Conservation (phyloP, 2,797 vertebrate genomes). For the Phataginus tricuspis region DNA sequence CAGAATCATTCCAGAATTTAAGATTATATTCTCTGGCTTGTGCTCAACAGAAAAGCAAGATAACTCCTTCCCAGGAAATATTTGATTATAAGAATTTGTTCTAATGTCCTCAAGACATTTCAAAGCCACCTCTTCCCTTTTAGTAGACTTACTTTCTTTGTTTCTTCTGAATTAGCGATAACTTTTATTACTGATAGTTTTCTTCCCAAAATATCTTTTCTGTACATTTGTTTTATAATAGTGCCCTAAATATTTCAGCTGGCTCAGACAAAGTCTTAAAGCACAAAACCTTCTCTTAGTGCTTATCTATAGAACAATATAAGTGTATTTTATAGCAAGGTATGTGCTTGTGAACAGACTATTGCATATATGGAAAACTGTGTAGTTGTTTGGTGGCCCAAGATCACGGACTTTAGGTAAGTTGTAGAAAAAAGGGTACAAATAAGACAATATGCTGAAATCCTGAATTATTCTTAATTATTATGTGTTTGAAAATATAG, state of each 20-base stretch:
- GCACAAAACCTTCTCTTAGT: background rate
- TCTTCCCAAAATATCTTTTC: background rate
- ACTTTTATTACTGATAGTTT: background rate
- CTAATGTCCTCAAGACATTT: background rate
- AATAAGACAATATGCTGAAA: background rate
- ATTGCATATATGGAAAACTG: background rate
- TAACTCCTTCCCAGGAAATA: background rate
- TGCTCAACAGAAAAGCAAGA: background rate
- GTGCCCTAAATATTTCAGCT: background rate
- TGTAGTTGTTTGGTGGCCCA: background rate
- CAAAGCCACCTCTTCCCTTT: background rate
- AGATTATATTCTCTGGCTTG: background rate
- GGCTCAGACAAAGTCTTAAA: background rate
- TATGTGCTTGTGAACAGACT: background rate
- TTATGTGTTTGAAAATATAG: background rate
- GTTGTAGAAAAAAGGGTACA: background rate
- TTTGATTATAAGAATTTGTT: background rate
- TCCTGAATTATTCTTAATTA: background rate
- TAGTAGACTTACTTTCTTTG: background rate
- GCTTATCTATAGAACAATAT: background rate
- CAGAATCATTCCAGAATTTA: background rate
- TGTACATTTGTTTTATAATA: background rate
- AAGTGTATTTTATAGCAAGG: background rate
- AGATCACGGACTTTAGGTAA: background rate
- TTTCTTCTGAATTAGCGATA: conserved; percentile 15